These are phyloP conservation scores for Eristalis intricaria DNA, from an alignment of 2,888 invertebrate species.

Conservation along the genomic window DNA sequence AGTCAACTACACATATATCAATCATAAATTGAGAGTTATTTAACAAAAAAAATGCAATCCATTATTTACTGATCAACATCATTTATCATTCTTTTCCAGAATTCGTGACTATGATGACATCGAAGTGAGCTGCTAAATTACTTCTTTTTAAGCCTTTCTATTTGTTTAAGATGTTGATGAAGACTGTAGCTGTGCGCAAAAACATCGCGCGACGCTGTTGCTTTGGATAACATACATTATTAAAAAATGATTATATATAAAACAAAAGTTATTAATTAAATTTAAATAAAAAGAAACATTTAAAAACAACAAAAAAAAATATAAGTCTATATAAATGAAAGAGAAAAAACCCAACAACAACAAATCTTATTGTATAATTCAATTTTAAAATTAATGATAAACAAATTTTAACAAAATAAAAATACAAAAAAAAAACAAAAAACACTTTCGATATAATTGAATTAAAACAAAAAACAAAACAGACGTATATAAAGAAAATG, in stretches of 20 bases:
- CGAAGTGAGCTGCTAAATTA: constrained; percentile 94
- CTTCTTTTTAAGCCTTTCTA: constrained; percentile 84
- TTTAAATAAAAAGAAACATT: constrained; percentile 73
- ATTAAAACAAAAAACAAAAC: constrained; percentile 71
- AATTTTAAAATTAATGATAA: constrained; percentile 67
- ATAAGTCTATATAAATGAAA: constrained; percentile 67
- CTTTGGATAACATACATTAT: constrained; percentile 80
- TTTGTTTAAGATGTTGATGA: constrained; percentile 83
- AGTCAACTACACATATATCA: too few species aligned
- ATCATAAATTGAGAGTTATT: too few species aligned
- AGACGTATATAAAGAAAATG: constrained; percentile 67
- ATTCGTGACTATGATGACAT: constrained; percentile 99
- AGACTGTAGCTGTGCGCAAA: constrained; percentile 85
- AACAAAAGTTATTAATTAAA: constrained; percentile 73
- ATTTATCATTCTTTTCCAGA: constrained; percentile 84
- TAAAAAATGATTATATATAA: constrained; percentile 77
- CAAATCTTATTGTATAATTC: constrained; percentile 71
- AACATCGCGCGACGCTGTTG: constrained; percentile 82
- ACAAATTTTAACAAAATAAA: constrained; percentile 74
- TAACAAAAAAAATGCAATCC: background rate
- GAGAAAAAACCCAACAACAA: constrained; percentile 60
- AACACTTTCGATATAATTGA: constrained; percentile 72
- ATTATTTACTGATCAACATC: background rate
- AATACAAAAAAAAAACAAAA: constrained; percentile 74
- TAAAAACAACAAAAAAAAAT: constrained; percentile 71